Evolutionary conservation across 1,140 invertebrate genomes (phyloP).

Genomic region (Drosophila quadrilineata): DNA sequence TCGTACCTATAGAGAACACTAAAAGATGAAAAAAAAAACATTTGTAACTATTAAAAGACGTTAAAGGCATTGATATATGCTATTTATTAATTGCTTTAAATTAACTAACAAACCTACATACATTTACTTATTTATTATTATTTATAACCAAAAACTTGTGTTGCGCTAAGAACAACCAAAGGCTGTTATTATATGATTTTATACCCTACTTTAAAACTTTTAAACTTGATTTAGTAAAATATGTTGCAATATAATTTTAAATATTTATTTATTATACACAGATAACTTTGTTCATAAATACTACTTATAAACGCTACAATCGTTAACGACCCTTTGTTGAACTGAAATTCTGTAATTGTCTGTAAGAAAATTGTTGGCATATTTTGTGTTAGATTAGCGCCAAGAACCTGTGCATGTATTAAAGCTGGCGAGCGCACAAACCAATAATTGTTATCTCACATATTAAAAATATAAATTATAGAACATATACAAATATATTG

Average conservation of each 20-base stretch:
- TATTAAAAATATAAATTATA: conserved; percentile 2
- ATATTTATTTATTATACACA: conserved; percentile 59
- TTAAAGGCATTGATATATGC: conserved; percentile 44
- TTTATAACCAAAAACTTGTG: conserved; percentile 47
- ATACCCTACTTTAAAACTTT: no score
- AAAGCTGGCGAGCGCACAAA: conserved; percentile 52
- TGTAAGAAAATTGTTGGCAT: conserved; percentile 40
- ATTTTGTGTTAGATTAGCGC: conserved; percentile 27
- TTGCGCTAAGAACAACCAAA: conserved; percentile 60
- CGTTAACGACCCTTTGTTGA: conserved; percentile 63
- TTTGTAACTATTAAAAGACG: conserved; percentile 37
- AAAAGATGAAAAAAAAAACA: conserved; percentile 13
- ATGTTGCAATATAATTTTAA: conserved; percentile 68
- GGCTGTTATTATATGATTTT: conserved; percentile 73
- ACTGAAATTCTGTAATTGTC: conserved; percentile 32
- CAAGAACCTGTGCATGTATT: conserved; percentile 35
- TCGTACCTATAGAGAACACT: conserved; percentile 5
- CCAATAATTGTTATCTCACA: conserved; percentile 29
- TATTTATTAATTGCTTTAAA: conserved; percentile 42
- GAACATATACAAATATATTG: no score
- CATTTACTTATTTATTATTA: conserved; percentile 33
- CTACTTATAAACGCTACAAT: conserved; percentile 43
- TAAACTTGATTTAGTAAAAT: conserved; percentile 38
- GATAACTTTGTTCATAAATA: conserved; percentile 49
- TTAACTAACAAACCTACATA: no score